phyloP scores from a whole-genome alignment of 2,797 vertebrate genomes.

The Protosalanx chinensis region DNA sequence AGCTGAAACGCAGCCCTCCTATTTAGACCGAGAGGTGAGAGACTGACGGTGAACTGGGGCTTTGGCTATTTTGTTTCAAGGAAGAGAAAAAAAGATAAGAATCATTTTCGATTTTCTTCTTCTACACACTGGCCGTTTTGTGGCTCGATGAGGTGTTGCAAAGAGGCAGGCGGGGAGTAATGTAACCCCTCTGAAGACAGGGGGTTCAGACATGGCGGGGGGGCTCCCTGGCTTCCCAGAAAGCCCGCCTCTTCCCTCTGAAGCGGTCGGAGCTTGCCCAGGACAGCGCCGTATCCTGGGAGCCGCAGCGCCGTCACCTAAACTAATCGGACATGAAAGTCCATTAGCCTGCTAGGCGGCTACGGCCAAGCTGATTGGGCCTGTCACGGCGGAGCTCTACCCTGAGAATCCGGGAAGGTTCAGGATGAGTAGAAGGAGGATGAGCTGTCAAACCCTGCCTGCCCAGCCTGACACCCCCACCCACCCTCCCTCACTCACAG shows the following conservation, averaged over 20 bases:
- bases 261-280: constrained; percentile 36
- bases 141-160: constrained; percentile 37
- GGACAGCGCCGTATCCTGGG: constrained; percentile 47
- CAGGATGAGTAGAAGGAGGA: constrained; percentile 32
- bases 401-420: constrained; percentile 21
- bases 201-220: constrained; percentile 44
- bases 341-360: constrained; percentile 67
- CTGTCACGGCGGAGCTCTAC: constrained; percentile 69
- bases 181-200: constrained; percentile 50
- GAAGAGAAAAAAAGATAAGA: constrained; percentile 27
- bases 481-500: constrained; percentile 6
- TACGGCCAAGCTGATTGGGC: constrained; percentile 65
- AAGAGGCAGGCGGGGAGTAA: constrained; percentile 52
- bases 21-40: constrained; percentile 52
- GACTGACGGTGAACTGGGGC: constrained; percentile 39
- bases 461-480: constrained; percentile 10
- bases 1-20: constrained; percentile 43
- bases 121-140: constrained; percentile 34
- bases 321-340: constrained; percentile 72
- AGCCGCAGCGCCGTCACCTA: constrained; percentile 50
- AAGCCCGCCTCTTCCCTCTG: constrained; percentile 26
- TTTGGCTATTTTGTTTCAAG: constrained; percentile 55
- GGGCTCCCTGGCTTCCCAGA: constrained; percentile 55
- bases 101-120: constrained; percentile 50
- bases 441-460: constrained; percentile 41